Evolutionary conservation across 2,797 vertebrate genomes (phyloP), one percentile per base, ranked within the genome.

Genomic region (Morelia viridis): DNA sequence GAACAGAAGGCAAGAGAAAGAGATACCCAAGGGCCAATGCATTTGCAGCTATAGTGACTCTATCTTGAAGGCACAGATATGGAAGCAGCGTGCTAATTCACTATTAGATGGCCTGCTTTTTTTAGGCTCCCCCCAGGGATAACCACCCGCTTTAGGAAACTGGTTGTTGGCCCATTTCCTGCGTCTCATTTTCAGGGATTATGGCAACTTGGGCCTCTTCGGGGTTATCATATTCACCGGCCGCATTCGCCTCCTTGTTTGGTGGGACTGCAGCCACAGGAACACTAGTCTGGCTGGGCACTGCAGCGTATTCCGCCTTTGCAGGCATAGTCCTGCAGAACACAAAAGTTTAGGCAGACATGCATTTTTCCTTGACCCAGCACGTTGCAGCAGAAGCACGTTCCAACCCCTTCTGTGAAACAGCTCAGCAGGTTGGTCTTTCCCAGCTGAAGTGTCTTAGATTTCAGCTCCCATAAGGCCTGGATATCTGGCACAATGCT

Each of bases 291-390:
- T 97, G 97, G 4, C 76, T 88, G 53, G 97, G 96, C 87, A 97
- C 94, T 68, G 94, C 65, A 57, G 85, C 89, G 0, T 94, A 95
- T 12, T 96, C 96, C 41, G 58, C 90, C 46, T 84, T 92, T 90
- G 93, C 58, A 9, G 84, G 91, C 95, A 97, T 97, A 92, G 96
- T 96, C 94, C 97, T 98, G 94, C 64, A 94, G 91, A 96, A 96
- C 22, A 41, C 12, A 15, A 61, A 62, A 0, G 11, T 62, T 62
- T 13, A 87, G 35, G 24, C 31, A 46, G 35, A 46, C 12, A 0
- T 19, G 91, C 91, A 61, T 24, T 9, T 12, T 12, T 58, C 91
- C 91, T 85, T 60, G 89, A 64, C 87, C 1, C 35, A 92, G 60
- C 11, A 93, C 9, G 0, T 5, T 85, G 76, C 19, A 88, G 58